Base-by-base conservation (phyloP, 2,888 invertebrate genomes). In the Hemicrepidius hirtus region DNA sequence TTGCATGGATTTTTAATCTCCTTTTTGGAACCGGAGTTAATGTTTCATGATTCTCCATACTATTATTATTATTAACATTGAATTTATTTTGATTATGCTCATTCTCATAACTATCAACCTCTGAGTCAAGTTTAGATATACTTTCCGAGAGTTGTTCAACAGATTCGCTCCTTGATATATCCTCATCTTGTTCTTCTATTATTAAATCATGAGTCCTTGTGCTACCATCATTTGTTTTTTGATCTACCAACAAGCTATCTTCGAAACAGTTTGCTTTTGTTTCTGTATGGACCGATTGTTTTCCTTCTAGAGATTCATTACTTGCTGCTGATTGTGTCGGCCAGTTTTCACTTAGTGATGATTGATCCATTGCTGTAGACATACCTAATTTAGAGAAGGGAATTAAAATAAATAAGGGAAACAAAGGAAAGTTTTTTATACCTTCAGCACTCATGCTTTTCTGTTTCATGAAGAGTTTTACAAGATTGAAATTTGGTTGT, bases 381-480 rank as follows among this genome's bases (percentile, higher is more conserved):
- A 91, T 89, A 4, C 84, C 85, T 85, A 55, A 37, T 75, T 71
- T n/a, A 28, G 3, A 28, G 9, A 32, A n/a, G n/a, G n/a, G n/a
- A n/a, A n/a, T n/a, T n/a, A n/a, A n/a, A n/a, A n/a, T n/a, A n/a
- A n/a, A 12, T 44, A 44, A 44, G 13, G 6, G 13, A 18, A 44
- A 44, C 12, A 74, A 13, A 44, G 6, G n/a, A 18, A 44, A 13
- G 44, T 44, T 16, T 1, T 18, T 18, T 79, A 92, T 92, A 69
- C 92, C 92, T 84, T 95, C 94, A 67, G 92, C 92, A 77, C 94
- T 94, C 87, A 91, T 91, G 84, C 95, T 95, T 85, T 95, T 95
- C 84, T 96, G 96, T 85, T 96, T 95, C 90, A 96, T 96, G 83
- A 96, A 96, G 77, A 96, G 88, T 85, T 94, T 94, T 49, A 96